Base-by-base conservation (phyloP, 1,140 invertebrate species). In the Procambarus clarkii region DNA sequence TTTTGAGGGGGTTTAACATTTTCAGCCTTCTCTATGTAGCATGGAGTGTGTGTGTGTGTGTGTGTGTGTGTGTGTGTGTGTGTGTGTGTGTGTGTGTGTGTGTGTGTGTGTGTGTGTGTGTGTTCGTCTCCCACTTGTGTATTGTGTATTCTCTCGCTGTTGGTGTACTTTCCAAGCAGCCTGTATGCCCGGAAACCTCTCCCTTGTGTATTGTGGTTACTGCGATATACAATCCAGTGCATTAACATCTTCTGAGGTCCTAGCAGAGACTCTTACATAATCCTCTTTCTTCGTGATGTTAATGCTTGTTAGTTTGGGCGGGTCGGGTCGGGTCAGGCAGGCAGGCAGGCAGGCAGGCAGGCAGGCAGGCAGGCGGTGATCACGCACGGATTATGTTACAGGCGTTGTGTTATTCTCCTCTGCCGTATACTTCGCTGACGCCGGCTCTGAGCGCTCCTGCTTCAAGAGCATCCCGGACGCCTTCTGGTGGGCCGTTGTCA, bases 401-500 rank as follows among this genome's bases (percentile, higher is more conserved):
- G 98, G 98, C 95, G 98, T 99, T 95, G 98, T 99, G 94, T 97
- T 99, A 94, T 99, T 99, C 96, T 98, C 98, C 94, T 98, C 97
- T 95, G 98, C 98, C 94, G 98, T 99, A 94, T 99, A 99, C 96
- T 99, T 99, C 96, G 98, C 98, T 93, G 98, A 99, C 96, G 98
- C 98, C 94, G 98, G 98, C 95, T 97, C 97, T 94, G 97, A 98
- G 95, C 97, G 97, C 95, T 98, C 98, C 93, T 98, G 98, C 96
- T 97, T 97, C 94, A 96, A 96, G 93, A 96, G 96, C 93, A 97
- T 97, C 94, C 96, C 96, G 48, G 95, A 96, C 87, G 96, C 98
- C 95, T 99, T 99, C 96, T 99, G 98, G 99, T 99, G 98, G 98
- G 98, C 97, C 94, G 98, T 99, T 95, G 98, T 99, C 95, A 99